Evolutionary conservation across 2,113 vertebrate species (phyloP).

Genomic region (Acrocephalus kingi): DNA sequence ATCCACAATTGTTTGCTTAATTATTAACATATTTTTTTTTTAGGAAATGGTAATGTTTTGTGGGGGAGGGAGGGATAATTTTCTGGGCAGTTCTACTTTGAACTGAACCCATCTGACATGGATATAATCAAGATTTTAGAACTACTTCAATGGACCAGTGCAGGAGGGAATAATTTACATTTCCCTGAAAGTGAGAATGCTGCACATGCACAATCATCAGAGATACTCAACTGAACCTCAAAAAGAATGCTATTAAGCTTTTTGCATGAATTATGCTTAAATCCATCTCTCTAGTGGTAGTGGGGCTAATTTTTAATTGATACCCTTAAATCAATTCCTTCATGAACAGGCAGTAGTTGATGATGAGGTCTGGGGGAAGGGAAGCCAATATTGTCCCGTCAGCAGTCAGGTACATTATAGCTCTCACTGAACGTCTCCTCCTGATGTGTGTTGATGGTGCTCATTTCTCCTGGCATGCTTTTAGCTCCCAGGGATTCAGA

Average conservation of each 20-base stretch:
- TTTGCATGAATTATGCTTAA: conserved; percentile 38
- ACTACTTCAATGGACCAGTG: background rate
- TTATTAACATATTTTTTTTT: background rate
- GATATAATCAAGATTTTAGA: conserved; percentile 13
- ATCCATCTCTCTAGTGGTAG: background rate
- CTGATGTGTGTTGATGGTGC: conserved; percentile 38
- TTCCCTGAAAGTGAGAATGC: background rate
- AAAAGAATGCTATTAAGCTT: background rate
- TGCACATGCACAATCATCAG: background rate
- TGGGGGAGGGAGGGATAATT: background rate
- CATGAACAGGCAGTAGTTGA: conserved; percentile 8
- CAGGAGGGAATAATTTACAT: background rate
- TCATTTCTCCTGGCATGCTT: conserved; percentile 66
- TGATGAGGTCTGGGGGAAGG: background rate
- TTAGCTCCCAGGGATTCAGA: conserved; percentile 59
- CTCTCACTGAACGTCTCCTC: background rate
- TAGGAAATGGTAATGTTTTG: background rate
- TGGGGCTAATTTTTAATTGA: conserved; percentile 40
- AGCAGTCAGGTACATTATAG: conserved; percentile 44
- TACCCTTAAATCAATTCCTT: conserved; percentile 51
- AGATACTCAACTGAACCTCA: background rate
- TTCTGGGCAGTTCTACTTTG: background rate
- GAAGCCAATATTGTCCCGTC: background rate
- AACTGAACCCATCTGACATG: background rate
- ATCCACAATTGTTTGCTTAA: conserved; percentile 12